phyloP scores from a whole-genome alignment of 2,888 invertebrate genomes.

The Marasmarcha lunaedactyla region DNA sequence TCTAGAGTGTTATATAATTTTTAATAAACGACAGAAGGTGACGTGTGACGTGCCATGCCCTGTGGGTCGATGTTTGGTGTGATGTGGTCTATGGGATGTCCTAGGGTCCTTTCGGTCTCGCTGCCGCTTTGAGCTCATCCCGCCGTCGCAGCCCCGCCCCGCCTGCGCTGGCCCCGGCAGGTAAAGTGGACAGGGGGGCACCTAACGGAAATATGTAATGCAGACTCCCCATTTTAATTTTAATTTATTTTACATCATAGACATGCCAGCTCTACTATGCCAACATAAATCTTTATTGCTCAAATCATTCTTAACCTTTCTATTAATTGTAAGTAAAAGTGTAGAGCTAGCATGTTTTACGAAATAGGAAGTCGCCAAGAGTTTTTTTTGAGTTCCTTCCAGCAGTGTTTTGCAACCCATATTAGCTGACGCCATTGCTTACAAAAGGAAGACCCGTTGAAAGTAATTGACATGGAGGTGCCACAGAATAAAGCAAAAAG shows the following conservation, averaged over 20 bases:
- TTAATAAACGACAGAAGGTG: constrained; percentile 68
- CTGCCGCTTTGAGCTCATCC: constrained; percentile 18
- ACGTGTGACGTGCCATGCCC: constrained; percentile 61
- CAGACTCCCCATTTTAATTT: constrained; percentile 35
- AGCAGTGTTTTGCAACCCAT: neutral
- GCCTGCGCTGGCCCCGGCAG: constrained; percentile 25
- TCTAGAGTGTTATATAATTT: constrained; percentile 31
- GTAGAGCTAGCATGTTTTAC: too few relatives aligned
- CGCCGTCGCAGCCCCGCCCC: constrained; percentile 22
- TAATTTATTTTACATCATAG: constrained; percentile 44
- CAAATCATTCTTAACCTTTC: too few relatives aligned
- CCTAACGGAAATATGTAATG: neutral
- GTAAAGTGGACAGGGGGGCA: constrained; percentile 50
- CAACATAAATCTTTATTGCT: too few relatives aligned
- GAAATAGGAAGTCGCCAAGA: too few relatives aligned
- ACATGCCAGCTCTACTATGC: too few relatives aligned
- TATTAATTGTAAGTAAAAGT: too few relatives aligned
- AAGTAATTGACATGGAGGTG: too few relatives aligned
- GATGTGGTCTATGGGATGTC: constrained; percentile 55
- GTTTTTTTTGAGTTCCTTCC: neutral
- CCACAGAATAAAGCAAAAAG: too few relatives aligned
- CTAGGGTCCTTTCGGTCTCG: constrained; percentile 40
- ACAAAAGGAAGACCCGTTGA: neutral
- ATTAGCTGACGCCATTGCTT: neutral
- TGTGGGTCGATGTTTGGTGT: constrained; percentile 62